Evolutionary conservation across 64 coral and sea anemone genomes (phyloP), one percentile per base, ranked within the genome.

Genomic region (Platygyra sinensis): DNA sequence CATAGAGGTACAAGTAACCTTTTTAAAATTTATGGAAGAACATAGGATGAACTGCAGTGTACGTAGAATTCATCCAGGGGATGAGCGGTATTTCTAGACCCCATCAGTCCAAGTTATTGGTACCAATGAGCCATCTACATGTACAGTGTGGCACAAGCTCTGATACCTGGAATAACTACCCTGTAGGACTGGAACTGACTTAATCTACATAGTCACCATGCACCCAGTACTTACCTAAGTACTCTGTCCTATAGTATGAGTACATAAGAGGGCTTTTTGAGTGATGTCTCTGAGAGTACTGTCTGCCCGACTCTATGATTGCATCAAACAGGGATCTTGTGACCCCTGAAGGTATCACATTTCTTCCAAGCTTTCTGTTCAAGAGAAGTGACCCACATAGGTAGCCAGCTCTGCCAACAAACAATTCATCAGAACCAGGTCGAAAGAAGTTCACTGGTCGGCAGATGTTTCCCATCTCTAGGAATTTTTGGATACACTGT

Each of bases 331-430:
- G 79, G 20, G 93, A 73, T 61, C 88, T 80, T 10, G 87, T 98
- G 15, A 98, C 67, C 52, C 87, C 90, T 67, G 72, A 30, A 76
- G 96, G 87, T 15, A 98, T 63, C 29, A 93, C 90, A 15, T 39
- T 72, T 25, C 73, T 77, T 4, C 93, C 87, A 80, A 98, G 83
- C 76, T 92, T 93, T 81, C 33, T 75, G 76, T 98, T 94, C 14
- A 98, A 73, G 33, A 90, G 60, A 51, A 92, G 46, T 61, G 86
- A 90, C 15, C 85, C 87, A 95, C 93, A 93, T 54, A 98, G 74
- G 73, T 98, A 98, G 27, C 96, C 96, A 24, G 96, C 90, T 82
- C 96, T 88, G 20, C 96, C 96, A 60, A 98, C 86, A 55, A 98
- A 89, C 77, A 98, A 78, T 38, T 98, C 96, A 90, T 98, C 93